Percentiles rank a stretch among this genome's conserved stretches.
phyloP scores from a whole-genome alignment of 2,888 invertebrate genomes.

The Thymelicus sylvestris region DNA sequence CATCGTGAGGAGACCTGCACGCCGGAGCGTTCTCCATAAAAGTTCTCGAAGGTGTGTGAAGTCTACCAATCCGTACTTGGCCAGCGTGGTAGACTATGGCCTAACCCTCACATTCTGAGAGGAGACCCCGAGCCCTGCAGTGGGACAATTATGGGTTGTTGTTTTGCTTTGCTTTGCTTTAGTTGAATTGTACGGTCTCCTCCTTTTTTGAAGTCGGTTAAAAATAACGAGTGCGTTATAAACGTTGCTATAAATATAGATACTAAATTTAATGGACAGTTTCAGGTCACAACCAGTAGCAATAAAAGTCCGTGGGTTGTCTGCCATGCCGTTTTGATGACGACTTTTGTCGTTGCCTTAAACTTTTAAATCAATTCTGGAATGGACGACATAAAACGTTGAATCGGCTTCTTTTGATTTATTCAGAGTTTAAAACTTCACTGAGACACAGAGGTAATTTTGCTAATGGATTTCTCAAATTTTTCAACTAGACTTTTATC shows the following conservation, averaged over 20 bases:
- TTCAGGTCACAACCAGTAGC: not conserved
- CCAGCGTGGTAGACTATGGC: too few species aligned
- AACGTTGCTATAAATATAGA: not conserved
- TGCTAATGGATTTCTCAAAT: not conserved
- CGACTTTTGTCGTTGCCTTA: not conserved
- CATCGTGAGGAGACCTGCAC: too few species aligned
- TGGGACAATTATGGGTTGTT: too few species aligned
- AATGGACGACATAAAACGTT: not conserved
- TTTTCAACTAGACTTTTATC: not conserved
- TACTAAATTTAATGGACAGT: not conserved
- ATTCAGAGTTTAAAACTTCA: slow-evolving; percentile 11
- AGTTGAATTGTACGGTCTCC: too few species aligned
- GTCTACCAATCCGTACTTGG: too few species aligned
- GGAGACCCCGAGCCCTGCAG: too few species aligned
- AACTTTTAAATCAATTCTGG: slow-evolving; percentile 1
- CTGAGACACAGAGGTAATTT: not conserved
- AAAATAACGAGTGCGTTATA: not conserved
- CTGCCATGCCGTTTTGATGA: not conserved
- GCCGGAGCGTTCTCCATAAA: too few species aligned
- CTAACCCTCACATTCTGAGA: too few species aligned
- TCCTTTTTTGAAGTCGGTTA: too few species aligned
- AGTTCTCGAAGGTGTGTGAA: too few species aligned
- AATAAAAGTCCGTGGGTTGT: not conserved
- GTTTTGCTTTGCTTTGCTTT: too few species aligned
- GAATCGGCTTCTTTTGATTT: slow-evolving; percentile 22